Percentiles rank a stretch among this genome's conserved stretches.
phyloP scores from a whole-genome alignment of 2,113 vertebrate species.

The Xerus inauris region DNA sequence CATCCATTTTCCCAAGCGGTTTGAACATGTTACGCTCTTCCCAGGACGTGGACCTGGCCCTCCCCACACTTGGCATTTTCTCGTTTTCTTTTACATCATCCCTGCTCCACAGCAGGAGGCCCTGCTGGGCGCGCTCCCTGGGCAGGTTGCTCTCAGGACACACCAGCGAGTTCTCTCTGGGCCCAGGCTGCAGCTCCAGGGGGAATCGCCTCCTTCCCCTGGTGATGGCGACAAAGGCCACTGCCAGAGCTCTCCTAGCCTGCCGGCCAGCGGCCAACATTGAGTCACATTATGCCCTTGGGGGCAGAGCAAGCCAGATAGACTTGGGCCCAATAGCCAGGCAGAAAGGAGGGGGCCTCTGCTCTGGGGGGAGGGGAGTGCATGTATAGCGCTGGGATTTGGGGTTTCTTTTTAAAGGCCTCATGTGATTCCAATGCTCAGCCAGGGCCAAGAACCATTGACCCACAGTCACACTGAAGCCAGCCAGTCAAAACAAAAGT shows the following conservation, averaged over 20 bases:
- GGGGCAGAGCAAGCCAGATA: neutral
- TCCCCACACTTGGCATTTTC: neutral
- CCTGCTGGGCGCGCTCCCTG: neutral
- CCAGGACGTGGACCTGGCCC: no score
- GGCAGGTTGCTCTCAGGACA: neutral
- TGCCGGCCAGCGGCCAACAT: no score
- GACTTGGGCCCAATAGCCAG: accelerated
- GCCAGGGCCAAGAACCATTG: neutral
- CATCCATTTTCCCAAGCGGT: neutral
- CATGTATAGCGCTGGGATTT: neutral
- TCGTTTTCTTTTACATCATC: no score
- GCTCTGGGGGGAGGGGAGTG: neutral
- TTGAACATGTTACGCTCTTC: neutral
- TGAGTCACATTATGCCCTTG: no score
- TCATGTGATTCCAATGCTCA: neutral
- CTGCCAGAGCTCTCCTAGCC: accelerated
- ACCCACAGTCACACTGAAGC: neutral
- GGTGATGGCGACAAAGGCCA: no score
- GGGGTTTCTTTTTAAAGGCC: neutral
- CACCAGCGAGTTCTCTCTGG: neutral
- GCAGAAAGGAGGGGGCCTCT: neutral
- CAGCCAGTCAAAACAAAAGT: neutral
- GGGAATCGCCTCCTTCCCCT: neutral
- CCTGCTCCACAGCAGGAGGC: no score
- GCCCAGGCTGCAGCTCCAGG: neutral